phyloP scores from a whole-genome alignment of 1,140 invertebrate genomes.

The Nymphalis io region DNA sequence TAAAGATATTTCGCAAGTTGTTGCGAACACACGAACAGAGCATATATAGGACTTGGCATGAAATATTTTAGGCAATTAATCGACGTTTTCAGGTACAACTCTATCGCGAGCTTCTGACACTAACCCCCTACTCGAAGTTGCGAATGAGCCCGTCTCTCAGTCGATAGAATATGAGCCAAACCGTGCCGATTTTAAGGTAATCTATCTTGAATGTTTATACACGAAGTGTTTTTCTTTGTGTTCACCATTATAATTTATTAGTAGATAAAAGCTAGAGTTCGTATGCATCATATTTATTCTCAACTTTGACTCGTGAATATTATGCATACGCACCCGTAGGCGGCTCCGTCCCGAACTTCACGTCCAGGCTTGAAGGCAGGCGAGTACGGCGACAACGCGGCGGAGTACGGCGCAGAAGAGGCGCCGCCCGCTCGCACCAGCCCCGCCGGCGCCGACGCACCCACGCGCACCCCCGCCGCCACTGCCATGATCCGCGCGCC shows the following conservation, averaged over 20 bases:
- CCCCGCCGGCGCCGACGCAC: background rate
- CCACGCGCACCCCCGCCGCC: constrained; percentile 10
- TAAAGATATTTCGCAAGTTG: no score
- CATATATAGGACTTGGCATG: no score
- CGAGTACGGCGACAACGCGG: constrained; percentile 66
- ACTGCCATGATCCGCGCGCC: constrained; percentile 6
- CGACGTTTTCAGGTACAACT: no score
- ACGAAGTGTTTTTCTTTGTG: background rate
- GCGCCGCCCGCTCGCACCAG: constrained; percentile 20
- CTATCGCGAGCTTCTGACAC: background rate
- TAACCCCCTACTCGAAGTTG: background rate
- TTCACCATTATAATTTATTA: no score
- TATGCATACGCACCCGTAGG: constrained; percentile 34
- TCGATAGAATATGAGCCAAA: constrained; percentile 50
- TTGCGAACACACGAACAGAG: no score
- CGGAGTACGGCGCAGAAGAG: constrained; percentile 54
- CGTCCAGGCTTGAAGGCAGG: constrained; percentile 53
- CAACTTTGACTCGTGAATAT: constrained; percentile 22
- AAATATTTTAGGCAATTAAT: no score
- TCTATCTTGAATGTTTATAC: background rate
- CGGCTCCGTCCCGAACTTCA: constrained; percentile 26
- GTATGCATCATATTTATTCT: constrained; percentile 14
- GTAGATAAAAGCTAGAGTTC: background rate
- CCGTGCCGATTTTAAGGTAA: constrained; percentile 58
- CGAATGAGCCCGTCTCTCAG: background rate